Evolutionary conservation across 37 sponge, comb jelly and placozoan genomes (phyloP), one percentile per base, ranked within the genome.

Genomic region (Spongia lamella): DNA sequence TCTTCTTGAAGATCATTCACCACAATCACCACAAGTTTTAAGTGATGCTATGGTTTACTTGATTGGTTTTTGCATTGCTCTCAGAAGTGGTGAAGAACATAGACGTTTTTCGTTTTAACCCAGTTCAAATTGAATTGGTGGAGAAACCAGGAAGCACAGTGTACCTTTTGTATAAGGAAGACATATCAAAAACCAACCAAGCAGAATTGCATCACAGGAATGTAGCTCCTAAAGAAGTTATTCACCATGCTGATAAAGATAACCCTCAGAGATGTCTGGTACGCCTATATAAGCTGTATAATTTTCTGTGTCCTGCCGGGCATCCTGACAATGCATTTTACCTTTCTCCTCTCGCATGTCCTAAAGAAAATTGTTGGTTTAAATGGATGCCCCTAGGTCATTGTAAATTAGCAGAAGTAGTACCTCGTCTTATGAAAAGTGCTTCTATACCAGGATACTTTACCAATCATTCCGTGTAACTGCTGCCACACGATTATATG

Each of bases 231-330:
- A 76, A 76, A 52, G 20, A 43, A 16, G 53, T 76, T 39, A 52
- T 50, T n/a, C 54, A 40, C 49, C 36, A 63, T 52, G 77, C 52
- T 0, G 63, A 76, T 47, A 52, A 32, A 22, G 16, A 29, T n/a
- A 60, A 60, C 29, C 75, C 77, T 11, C 17, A 36, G 9, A 27
- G 77, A 38, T 76, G 77, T 34, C 40, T 76, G 31, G 63, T 76
- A 30, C 27, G 77, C 15, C 53, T 76, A 15, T 76, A 49, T 34
- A 21, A 7, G 53, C 43, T 40, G 61, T 76, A 76, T 31, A 63
- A 49, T 25, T 49, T 14, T 15, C 36, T 29, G 4, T 63, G 63
- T 24, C 64, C 53, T 9, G 9, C 7, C 5, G 47, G 9, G 5
- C 9, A 9, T 13, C 47, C 16, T 17, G 36, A 25, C 20, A 21